Evolutionary conservation across 2,797 vertebrate species (phyloP).

Genomic region (Apodemus agrarius): DNA sequence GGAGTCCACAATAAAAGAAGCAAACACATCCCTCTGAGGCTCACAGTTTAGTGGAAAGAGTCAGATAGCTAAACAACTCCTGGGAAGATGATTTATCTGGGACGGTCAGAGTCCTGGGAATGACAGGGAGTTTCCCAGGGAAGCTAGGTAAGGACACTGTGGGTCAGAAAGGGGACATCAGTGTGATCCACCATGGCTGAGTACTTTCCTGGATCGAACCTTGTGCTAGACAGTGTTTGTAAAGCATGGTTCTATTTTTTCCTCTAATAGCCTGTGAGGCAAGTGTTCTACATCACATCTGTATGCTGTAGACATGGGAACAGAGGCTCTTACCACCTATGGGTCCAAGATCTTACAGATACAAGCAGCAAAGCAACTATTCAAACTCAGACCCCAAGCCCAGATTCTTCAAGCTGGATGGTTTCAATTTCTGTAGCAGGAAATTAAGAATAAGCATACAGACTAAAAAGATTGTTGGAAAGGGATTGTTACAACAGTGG

Average conservation of each 20-base stretch:
- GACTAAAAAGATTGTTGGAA: not conserved
- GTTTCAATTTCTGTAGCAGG: not conserved
- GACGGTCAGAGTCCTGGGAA: not conserved
- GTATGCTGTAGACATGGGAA: not conserved
- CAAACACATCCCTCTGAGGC: not conserved
- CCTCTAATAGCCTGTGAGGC: not conserved
- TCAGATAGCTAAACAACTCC: not conserved
- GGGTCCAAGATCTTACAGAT: not conserved
- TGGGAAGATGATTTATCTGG: not conserved
- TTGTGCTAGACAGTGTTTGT: not conserved
- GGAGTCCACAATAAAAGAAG: not conserved
- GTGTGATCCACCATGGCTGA: not conserved
- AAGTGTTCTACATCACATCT: not conserved
- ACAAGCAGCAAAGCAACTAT: not conserved
- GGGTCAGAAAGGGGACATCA: not conserved
- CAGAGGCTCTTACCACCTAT: not conserved
- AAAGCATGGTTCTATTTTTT: not conserved
- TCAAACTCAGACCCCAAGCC: not conserved
- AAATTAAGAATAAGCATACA: not conserved
- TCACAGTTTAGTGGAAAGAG: not conserved
- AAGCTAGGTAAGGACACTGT: not conserved
- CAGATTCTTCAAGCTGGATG: not conserved
- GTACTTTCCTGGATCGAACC: not conserved
- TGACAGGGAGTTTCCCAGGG: not conserved
- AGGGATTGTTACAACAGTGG: not conserved